Conservation (phyloP, 2,888 invertebrate species). For the Rhopalosiphum nymphaeae region DNA sequence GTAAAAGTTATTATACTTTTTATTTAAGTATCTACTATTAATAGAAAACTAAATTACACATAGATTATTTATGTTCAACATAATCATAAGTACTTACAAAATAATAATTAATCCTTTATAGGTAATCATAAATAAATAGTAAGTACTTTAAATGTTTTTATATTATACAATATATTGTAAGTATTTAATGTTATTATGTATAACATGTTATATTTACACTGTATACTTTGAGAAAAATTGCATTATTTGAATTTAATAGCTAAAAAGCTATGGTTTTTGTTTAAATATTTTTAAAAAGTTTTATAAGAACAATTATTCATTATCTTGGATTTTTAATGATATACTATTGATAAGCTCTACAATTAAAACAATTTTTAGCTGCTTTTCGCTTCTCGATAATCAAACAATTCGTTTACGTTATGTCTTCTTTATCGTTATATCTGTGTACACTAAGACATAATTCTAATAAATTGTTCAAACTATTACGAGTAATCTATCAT, state of each 20-base stretch:
- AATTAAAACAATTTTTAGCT: neutral
- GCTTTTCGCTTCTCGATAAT: neutral
- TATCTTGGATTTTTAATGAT: neutral
- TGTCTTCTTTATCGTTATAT: neutral
- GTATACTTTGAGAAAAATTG: neutral
- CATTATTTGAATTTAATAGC: neutral
- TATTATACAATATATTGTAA: neutral
- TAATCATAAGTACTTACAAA: neutral
- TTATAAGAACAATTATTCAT: neutral
- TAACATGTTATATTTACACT: neutral
- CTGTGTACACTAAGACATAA: neutral
- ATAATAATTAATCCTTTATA: neutral
- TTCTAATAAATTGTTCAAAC: neutral
- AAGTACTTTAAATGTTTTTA: neutral
- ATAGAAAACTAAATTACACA: neutral
- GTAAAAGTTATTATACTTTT: neutral
- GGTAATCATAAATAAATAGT: neutral
- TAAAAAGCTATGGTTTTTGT: neutral
- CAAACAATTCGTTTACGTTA: neutral
- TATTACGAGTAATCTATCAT: neutral
- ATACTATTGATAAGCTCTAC: neutral
- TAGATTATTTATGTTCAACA: slow-evolving; percentile 1
- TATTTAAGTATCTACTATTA: neutral
- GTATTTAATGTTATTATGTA: neutral
- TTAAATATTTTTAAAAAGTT: no score